Base-by-base conservation (phyloP, 2,113 vertebrate genomes). In the Delphinapterus leucas region DNA sequence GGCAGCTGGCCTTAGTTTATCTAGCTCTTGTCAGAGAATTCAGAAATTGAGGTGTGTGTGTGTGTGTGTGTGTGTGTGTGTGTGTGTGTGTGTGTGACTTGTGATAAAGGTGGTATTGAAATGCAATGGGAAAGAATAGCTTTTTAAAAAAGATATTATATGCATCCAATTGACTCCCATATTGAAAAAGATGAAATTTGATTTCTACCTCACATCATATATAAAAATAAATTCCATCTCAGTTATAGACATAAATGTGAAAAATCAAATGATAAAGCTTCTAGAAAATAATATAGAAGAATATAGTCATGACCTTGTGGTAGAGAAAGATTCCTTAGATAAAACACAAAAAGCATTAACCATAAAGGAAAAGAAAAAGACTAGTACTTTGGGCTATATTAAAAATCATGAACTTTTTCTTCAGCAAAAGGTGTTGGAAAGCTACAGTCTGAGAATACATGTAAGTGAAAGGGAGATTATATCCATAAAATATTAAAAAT, bases 401-500 rank as follows among this genome's bases (percentile, higher is more conserved):
- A 80, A 93, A 90, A 90, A 95, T 85, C 47, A 85, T 38, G 6
- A 93, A 47, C 9, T 18, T 47, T 76, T 84, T 76, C 25, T 93
- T 68, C 31, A 47, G 67, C 76, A 60, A 70, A 89, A 33, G 12
- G 12, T 81, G 2, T 31, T 87, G 23, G 73, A 67, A 97, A 93
- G 49, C 2, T 68, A 70, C 2, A 58, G 71, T 41, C n/a, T 49
- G 31, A 71, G 25, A 60, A 71, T 15, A 61, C 61, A 60, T 33
- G 20, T 36, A 82, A 55, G 26, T 86, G 28, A 89, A 77, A 76
- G n/a, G 14, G 17, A 12, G 1, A 11, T 86, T 31, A 58, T 71
- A 71, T 36, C 25, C n/a, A 92, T 21, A 94, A 92, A 84, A 53
- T 71, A 96, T 77, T 76, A 38, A 41, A 96, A 96, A 85, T 95